Conservation (phyloP, 1,140 invertebrate genomes). For the Drosophila subpulchrella region DNA sequence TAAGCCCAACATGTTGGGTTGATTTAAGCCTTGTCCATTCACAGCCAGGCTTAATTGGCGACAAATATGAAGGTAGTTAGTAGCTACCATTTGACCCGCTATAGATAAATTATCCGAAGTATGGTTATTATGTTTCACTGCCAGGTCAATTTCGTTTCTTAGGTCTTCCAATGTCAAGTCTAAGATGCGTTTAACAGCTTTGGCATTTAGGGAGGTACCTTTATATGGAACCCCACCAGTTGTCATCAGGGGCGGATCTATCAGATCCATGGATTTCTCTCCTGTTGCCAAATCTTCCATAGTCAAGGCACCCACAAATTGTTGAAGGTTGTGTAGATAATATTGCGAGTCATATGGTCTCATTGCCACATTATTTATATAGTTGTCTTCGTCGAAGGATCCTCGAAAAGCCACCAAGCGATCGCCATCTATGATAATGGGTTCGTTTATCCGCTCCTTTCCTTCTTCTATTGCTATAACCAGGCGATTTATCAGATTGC, state of each 20-base stretch:
- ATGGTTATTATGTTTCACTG: not conserved
- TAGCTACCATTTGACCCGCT: conserved; percentile 23
- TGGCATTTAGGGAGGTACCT: conserved; percentile 12
- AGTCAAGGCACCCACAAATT: conserved; percentile 32
- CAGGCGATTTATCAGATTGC: conserved; percentile 36
- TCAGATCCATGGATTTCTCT: conserved; percentile 8
- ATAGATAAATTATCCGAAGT: not conserved
- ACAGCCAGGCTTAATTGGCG: conserved; percentile 37
- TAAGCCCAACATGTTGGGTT: conserved; percentile 47
- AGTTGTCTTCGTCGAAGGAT: conserved; percentile 17
- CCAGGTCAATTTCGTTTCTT: conserved; percentile 25
- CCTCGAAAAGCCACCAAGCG: conserved; percentile 45
- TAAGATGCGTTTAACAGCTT: conserved; percentile 29
- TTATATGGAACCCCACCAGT: conserved; percentile 59
- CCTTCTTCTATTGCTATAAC: conserved; percentile 23
- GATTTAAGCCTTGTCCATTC: conserved; percentile 26
- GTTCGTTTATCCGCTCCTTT: not conserved
- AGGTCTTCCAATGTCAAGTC: conserved; percentile 25
- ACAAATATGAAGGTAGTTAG: conserved; percentile 39
- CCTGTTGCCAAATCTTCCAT: conserved; percentile 40
- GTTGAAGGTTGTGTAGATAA: conserved; percentile 29
- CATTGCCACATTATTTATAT: not conserved
- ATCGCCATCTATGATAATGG: conserved; percentile 50
- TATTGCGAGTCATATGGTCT: not conserved
- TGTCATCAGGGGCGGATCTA: conserved; percentile 48